Evolutionary conservation across 2,113 vertebrate species (phyloP), one percentile per base, ranked within the genome.

Genomic region (Vidua macroura): DNA sequence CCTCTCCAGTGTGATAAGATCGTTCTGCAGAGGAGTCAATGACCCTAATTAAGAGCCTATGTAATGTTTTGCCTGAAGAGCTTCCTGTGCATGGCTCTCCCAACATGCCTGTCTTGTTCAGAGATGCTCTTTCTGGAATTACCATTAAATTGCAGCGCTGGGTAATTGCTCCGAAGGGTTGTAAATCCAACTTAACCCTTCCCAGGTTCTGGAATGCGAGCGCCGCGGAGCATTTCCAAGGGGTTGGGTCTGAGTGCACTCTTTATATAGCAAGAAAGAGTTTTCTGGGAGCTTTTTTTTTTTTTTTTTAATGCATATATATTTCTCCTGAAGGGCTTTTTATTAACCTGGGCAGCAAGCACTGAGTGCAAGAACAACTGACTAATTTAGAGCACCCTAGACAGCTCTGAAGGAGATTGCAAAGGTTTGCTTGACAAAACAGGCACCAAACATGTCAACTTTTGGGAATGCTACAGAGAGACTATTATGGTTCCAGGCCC

Each of bases 31-130:
- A 92, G 90, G 87, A 96, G 90, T 92, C 95, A 92, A 77, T 96
- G 95, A 93, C 95, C 93, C 95, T 94, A 86, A 92, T 96, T 95
- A 93, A 77, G 60, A 88, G 88, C 43, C 7, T 82, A 48, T 86
- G 86, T 93, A 88, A 96, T 92, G 95, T 94, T 96, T 97, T 92
- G 95, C 95, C 96, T 88, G 80, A 84, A 95, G 95, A 96, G 93
- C 83, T 96, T 96, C 96, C 96, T 95, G 95, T 56, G 86, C 83
- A 64, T 56, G 82, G 93, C 92, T 97, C 91, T 95, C 93, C 93
- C 86, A 51, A 88, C 92, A 58, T 75, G 93, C 66, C 95, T 95
- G 86, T 95, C 93, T 85, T 96, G 95, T 92, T 95, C 86, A 43
- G 91, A 92, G 95, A 95, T 93, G 90, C 92, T 87, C 86, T 86